Evolutionary conservation across 2,113 vertebrate species (phyloP), one percentile per base, ranked within the genome.

Genomic region (Pachyramphus minor): DNA sequence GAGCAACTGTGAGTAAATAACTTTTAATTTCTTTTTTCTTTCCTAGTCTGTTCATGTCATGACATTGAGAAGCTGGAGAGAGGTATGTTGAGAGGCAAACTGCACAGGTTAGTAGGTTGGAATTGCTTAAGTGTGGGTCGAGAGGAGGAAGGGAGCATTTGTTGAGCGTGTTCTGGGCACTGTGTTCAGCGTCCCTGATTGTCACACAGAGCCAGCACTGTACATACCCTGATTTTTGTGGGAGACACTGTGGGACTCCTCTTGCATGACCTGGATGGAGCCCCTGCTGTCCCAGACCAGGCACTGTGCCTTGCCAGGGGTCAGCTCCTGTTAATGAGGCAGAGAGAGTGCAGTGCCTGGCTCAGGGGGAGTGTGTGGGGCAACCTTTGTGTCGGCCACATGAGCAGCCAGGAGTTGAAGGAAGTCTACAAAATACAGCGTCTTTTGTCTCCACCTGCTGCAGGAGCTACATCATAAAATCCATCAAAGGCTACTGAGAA

Each of bases 41-140:
- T 96, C 95, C 64, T 91, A 99, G 99, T 99, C 99, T 17, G 99
- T 99, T 95, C 99, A 99, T 52, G 98, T 99, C 56, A 98, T 99
- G 99, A 98, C 98, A 53, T 89, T 99, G 66, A 98, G 99, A 87
- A 99, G 94, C 96, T 99, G 99, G 99, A 98, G 99, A 95, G 99
- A 99, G 98, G 99, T 99, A 97, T 19, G 98, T 93, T 60, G 68
- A 35, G 45, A 78, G 28, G 42, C 71, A 63, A 52, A 59, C 47
- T 52, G 9, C 39, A 35, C 42, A 62, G 9, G 42, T 84, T 24
- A 21, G 9, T 59, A 42, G 47, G 12, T 53, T 77, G 7, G 0
- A 79, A n/a, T 82, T 73, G 28, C 58, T 91, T n/a, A 71, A 89
- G 47, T 60, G 12, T 18, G n/a, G 10, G 37, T 91, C 55, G 20